These are phyloP conservation scores for Drosophila sproati DNA, from an alignment of 1,140 invertebrate species.

Conservation along the genomic window DNA sequence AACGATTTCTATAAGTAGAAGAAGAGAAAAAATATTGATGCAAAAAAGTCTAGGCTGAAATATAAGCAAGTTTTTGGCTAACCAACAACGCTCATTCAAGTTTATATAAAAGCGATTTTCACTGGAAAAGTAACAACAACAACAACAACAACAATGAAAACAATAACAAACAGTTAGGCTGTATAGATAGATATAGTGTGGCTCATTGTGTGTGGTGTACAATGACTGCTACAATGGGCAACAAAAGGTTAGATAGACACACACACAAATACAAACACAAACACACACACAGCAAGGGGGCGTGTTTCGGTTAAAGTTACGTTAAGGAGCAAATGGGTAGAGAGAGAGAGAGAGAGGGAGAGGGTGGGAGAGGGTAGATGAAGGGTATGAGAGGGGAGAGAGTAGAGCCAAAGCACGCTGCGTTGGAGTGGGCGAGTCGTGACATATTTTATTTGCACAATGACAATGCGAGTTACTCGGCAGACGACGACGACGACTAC, in stretches of 20 bases:
- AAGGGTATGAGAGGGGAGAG: conserved; percentile 11
- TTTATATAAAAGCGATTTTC: conserved; percentile 81
- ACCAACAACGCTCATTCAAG: conserved; percentile 49
- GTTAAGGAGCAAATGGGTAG: background rate
- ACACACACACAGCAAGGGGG: conserved; percentile 46
- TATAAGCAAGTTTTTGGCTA: conserved; percentile 11
- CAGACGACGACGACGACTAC: conserved; percentile 34
- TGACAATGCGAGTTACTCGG: conserved; percentile 80
- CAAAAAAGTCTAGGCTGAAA: background rate
- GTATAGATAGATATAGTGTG: conserved; percentile 43
- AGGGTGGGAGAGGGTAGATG: conserved; percentile 8
- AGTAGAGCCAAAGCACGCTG: conserved; percentile 7
- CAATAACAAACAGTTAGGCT: conserved; percentile 14
- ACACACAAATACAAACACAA: conserved; percentile 38
- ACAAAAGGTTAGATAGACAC: conserved; percentile 73
- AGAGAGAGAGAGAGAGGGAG: no score
- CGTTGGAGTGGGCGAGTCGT: conserved; percentile 72
- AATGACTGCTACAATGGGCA: conserved; percentile 69
- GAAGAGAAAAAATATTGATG: no score
- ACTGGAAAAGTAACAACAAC: conserved; percentile 42
- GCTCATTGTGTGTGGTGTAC: conserved; percentile 61
- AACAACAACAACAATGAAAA: conserved; percentile 1
- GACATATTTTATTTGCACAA: conserved; percentile 84
- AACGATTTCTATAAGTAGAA: no score
- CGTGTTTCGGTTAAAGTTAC: conserved; percentile 56